A percentile compares a stretch with the other conserved stretches of the same genome.
These are phyloP conservation scores for Oscheius sp. DNA, from an alignment of 2,888 invertebrate species.

Conservation along the genomic window DNA sequence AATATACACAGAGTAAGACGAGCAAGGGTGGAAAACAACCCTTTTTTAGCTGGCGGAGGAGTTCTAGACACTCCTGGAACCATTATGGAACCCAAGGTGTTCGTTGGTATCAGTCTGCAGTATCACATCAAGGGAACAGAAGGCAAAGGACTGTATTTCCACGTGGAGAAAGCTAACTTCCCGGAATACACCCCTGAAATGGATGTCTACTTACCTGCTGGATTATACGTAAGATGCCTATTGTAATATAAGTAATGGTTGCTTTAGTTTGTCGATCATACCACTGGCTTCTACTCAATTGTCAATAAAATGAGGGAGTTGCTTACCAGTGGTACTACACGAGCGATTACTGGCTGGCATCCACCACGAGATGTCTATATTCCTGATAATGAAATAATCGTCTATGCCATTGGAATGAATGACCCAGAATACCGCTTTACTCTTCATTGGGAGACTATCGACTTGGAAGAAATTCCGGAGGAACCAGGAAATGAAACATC, in stretches of 20 bases:
- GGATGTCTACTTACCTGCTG: background rate
- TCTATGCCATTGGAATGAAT: constrained; percentile 32
- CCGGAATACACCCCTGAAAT: constrained; percentile 9
- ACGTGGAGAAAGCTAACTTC: constrained; percentile 36
- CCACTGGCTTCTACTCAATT: background rate
- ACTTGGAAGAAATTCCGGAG: constrained; percentile 22
- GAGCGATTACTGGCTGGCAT: constrained; percentile 20
- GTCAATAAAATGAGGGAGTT: constrained; percentile 26
- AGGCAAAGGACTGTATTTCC: constrained; percentile 38
- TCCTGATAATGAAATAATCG: background rate
- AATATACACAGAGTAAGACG: background rate
- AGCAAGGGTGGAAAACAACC: too few relatives aligned
- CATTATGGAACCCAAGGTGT: constrained; percentile 12
- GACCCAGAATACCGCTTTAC: constrained; percentile 35
- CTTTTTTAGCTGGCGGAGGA: constrained; percentile 16
- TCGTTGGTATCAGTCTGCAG: constrained; percentile 3
- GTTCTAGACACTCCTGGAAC: constrained; percentile 3
- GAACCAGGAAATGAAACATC: background rate
- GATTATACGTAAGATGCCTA: constrained; percentile 7
- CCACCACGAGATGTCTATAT: constrained; percentile 12
- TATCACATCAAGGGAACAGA: constrained; percentile 31
- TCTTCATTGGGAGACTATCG: constrained; percentile 41
- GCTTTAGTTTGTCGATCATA: constrained; percentile 15
- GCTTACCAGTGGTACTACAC: background rate
- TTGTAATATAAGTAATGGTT: background rate